A percentile compares a stretch with the other conserved stretches of the same genome.
Conservation (phyloP, 2,888 invertebrate species). For the Pristionchus entomophagus region DNA sequence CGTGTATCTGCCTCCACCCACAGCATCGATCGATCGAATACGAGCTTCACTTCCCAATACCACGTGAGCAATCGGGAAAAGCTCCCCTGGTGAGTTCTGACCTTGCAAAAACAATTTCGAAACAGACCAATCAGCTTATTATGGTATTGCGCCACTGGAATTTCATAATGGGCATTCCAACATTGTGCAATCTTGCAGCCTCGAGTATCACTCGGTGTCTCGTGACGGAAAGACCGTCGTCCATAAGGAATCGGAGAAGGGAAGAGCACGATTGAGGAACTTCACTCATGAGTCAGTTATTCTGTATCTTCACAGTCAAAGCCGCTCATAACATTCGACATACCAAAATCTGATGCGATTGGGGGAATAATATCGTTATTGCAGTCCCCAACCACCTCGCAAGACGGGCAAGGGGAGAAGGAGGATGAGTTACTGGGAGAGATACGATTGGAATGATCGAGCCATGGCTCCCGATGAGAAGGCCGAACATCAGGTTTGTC, state of each 20-base stretch:
- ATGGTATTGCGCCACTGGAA: neutral
- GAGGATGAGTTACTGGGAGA: neutral
- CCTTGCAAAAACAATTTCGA: neutral
- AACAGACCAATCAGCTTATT: neutral
- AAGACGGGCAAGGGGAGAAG: neutral
- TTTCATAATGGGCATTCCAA: neutral
- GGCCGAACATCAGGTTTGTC: neutral
- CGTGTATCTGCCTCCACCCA: neutral
- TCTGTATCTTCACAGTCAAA: neutral
- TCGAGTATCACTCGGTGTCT: neutral
- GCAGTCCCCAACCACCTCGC: neutral
- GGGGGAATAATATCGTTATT: neutral
- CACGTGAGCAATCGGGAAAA: neutral
- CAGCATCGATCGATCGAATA: neutral
- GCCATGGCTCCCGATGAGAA: neutral
- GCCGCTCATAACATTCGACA: neutral
- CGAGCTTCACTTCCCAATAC: neutral
- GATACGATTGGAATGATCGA: neutral
- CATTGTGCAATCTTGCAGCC: neutral
- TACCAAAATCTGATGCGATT: neutral
- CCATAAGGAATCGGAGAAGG: neutral
- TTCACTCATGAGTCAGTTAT: neutral
- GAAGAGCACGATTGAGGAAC: neutral
- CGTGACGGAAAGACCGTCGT: conserved; percentile 18
- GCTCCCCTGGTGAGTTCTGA: neutral